phyloP scores from a whole-genome alignment of 37 sponge, comb jelly and placozoan species.

The Hexactinellida sp. region DNA sequence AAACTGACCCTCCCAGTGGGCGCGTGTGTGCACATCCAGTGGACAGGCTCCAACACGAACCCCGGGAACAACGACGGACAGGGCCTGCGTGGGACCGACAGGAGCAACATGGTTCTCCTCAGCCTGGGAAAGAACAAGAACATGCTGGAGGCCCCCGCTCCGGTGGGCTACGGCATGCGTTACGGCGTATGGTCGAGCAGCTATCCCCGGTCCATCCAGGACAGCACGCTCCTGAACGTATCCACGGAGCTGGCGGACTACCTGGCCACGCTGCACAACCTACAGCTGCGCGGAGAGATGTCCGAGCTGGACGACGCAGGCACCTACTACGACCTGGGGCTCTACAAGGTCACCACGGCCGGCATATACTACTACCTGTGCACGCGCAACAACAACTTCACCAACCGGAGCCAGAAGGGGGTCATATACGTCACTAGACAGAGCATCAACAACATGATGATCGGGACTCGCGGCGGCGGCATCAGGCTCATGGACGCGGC shows the following conservation, averaged over 20 bases:
- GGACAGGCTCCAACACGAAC: slow-evolving; percentile 98
- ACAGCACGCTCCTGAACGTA: slow-evolving; percentile 44
- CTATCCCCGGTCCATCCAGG: slow-evolving; percentile 59
- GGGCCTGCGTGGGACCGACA: slow-evolving; percentile 78
- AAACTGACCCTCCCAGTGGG: slow-evolving; percentile 22
- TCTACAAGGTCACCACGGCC: slow-evolving; percentile 42
- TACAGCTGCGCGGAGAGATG: slow-evolving; percentile 86
- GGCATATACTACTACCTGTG: slow-evolving; percentile 87
- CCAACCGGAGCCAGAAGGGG: slow-evolving; percentile 96
- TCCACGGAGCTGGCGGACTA: slow-evolving; percentile 27
- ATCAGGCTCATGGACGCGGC: not conserved
- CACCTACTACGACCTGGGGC: slow-evolving; percentile 90
- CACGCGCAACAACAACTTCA: slow-evolving; percentile 98
- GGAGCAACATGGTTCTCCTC: slow-evolving; percentile 86
- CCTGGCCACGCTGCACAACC: slow-evolving; percentile 32
- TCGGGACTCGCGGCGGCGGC: slow-evolving; percentile 22
- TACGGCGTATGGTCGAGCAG: slow-evolving; percentile 78
- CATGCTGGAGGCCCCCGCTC: slow-evolving; percentile 11
- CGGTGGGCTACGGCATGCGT: slow-evolving; percentile 19
- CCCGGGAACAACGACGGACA: slow-evolving; percentile 96
- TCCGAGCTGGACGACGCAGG: slow-evolving; percentile 95
- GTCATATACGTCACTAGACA: slow-evolving; percentile 33
- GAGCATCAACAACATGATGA: not conserved
- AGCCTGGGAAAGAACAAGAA: slow-evolving; percentile 32
- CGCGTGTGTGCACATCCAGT: slow-evolving; percentile 82